A percentile compares a stretch with the other conserved stretches of the same genome.
These are phyloP conservation scores for Chymomyza costata DNA, from an alignment of 1,140 invertebrate genomes.

Conservation along the genomic window DNA sequence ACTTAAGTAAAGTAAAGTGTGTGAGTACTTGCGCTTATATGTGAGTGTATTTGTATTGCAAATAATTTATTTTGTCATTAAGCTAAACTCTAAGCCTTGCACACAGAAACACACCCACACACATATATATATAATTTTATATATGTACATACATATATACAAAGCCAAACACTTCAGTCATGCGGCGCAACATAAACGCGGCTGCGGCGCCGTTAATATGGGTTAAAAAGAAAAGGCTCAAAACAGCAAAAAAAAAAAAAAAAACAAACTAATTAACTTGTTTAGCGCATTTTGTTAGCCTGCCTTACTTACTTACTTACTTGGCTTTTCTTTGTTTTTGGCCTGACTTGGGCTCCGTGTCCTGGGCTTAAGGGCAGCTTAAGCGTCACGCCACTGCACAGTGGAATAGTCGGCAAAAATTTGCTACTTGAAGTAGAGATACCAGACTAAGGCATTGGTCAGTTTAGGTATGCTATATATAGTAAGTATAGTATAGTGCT, in stretches of 20 bases:
- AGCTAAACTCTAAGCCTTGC: conserved; percentile 51
- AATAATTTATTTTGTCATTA: conserved; percentile 74
- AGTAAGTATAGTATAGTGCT: too few species aligned
- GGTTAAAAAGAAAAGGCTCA: too few species aligned
- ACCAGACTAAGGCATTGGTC: too few species aligned
- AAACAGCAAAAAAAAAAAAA: conserved; percentile 12
- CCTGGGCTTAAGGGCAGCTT: conserved; percentile 12
- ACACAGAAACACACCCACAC: conserved; percentile 10
- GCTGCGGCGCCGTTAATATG: conserved; percentile 23
- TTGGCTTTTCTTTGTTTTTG: too few species aligned
- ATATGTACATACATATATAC: neutral
- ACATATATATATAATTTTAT: neutral
- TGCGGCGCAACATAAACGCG: conserved; percentile 29
- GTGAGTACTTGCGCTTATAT: conserved; percentile 15
- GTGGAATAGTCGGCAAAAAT: too few species aligned
- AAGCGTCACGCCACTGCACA: too few species aligned
- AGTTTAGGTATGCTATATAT: conserved; percentile 8
- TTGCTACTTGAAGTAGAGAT: too few species aligned
- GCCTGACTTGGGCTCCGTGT: too few species aligned
- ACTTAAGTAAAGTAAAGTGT: too few species aligned
- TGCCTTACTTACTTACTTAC: too few species aligned
- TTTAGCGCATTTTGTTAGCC: conserved; percentile 47
- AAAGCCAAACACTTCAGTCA: conserved; percentile 20
- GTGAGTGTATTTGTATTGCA: conserved; percentile 26
- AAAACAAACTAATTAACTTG: conserved; percentile 70